Evolutionary conservation across 2,113 vertebrate species (phyloP).

Genomic region (Hystrix cristata): DNA sequence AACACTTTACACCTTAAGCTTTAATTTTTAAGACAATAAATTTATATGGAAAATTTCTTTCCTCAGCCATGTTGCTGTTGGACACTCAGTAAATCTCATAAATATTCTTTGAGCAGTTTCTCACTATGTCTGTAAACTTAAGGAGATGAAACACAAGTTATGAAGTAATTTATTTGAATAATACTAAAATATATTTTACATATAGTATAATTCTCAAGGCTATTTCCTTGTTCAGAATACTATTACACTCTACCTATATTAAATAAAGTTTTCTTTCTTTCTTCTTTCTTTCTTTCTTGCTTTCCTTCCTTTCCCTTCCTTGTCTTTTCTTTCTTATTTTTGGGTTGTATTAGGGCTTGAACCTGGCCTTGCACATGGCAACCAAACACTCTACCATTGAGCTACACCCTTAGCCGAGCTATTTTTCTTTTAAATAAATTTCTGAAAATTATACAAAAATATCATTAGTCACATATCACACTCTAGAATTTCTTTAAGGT

Average conservation of each 20-base stretch:
- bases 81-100: not conserved
- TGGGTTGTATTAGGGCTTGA: not conserved
- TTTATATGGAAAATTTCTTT: constrained; percentile 16
- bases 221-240: not conserved
- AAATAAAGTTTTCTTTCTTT: not conserved
- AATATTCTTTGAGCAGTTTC: not conserved
- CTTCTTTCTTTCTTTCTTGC: not conserved
- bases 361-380: not conserved
- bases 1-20: not conserved
- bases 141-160: not conserved
- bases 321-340: not conserved
- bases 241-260: not conserved
- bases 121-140: not conserved
- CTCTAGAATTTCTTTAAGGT: not conserved
- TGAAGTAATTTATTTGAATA: not conserved
- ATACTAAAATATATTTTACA: not conserved
- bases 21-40: not conserved
- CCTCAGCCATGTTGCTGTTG: not conserved
- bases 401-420: not conserved
- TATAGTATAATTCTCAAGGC: not conserved
- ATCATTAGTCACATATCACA: not conserved
- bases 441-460: not conserved
- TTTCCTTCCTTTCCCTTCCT: too few species aligned
- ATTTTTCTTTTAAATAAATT: not conserved
- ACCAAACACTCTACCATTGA: not conserved